These are phyloP conservation scores for Diarsia rubi DNA, from an alignment of 2,888 invertebrate species.

Conservation along the genomic window DNA sequence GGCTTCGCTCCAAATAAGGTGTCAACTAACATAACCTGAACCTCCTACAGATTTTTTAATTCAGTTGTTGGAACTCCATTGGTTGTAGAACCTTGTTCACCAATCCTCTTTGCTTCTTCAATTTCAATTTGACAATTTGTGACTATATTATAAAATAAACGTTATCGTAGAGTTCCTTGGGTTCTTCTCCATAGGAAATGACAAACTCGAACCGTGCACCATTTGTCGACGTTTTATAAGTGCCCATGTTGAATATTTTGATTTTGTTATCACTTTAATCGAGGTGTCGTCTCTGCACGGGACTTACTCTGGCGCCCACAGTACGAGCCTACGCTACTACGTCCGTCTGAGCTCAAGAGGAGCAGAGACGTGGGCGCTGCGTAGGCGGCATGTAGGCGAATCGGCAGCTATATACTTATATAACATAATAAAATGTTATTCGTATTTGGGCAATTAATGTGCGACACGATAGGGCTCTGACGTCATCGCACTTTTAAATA, in stretches of 20 bases:
- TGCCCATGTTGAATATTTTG: no score
- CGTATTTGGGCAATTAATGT: slow-evolving; percentile 83
- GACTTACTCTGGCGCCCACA: slow-evolving; percentile 58
- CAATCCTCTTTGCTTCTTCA: background rate
- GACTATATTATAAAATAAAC: no score
- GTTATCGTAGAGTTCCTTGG: no score
- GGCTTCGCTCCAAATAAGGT: background rate
- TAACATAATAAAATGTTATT: slow-evolving; percentile 76
- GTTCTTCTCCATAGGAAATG: no score
- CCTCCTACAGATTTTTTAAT: background rate
- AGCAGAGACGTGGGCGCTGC: slow-evolving; percentile 71
- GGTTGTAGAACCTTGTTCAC: background rate
- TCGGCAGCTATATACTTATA: slow-evolving; percentile 75
- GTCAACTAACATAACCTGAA: background rate
- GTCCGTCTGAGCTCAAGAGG: slow-evolving; percentile 72
- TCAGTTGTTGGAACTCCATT: background rate
- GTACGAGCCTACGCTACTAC: slow-evolving; percentile 79
- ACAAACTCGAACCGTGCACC: no score
- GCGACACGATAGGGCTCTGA: slow-evolving; percentile 72
- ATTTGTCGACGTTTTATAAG: no score
- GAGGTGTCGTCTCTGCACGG: slow-evolving; percentile 50
- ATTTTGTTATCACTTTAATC: background rate
- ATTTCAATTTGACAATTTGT: no score
- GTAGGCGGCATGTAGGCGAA: slow-evolving; percentile 77
- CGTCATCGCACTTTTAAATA: slow-evolving; percentile 68